Evolutionary conservation across 2,113 vertebrate species (phyloP).

Genomic region (Xenopus laevis): DNA sequence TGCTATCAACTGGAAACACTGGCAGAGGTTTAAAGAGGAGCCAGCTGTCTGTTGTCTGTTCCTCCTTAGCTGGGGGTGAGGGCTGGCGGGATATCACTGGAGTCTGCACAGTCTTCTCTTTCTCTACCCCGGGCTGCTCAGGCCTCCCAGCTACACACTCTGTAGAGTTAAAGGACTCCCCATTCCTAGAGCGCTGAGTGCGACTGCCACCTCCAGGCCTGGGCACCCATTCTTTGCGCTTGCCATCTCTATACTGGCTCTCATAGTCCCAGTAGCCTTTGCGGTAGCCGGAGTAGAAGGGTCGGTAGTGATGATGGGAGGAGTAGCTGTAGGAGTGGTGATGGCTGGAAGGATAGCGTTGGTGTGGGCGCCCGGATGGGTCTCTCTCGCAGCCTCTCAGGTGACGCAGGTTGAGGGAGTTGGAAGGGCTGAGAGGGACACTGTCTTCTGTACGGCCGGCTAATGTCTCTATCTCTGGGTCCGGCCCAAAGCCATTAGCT

Average conservation of each 20-base stretch:
- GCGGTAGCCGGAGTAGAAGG: slow-evolving; percentile 24
- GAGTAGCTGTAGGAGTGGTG: slow-evolving; percentile 43
- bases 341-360: slow-evolving; percentile 49
- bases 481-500: slow-evolving; percentile 58
- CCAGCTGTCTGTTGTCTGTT: slow-evolving; percentile 51
- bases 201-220: slow-evolving; percentile 35
- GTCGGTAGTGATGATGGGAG: slow-evolving; percentile 43
- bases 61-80: slow-evolving; percentile 49
- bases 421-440: slow-evolving; percentile 57
- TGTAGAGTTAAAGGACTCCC: slow-evolving; percentile 26
- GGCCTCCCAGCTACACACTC: slow-evolving; percentile 14
- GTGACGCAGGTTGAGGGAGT: slow-evolving; percentile 74
- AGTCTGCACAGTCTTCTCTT: slow-evolving; percentile 54
- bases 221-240: slow-evolving; percentile 26
- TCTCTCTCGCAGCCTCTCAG: slow-evolving; percentile 70
- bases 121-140: slow-evolving; percentile 55
- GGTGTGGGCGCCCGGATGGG: slow-evolving; percentile 51
- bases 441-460: slow-evolving; percentile 65
- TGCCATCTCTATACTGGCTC: slow-evolving; percentile 22
- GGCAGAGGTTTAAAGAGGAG: slow-evolving; percentile 74
- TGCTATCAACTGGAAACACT: slow-evolving; percentile 78
- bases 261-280: slow-evolving; percentile 44
- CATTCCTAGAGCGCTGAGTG: slow-evolving; percentile 35
- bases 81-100: slow-evolving; percentile 40
- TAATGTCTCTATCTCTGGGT: slow-evolving; percentile 66